phyloP scores from a whole-genome alignment of 1,140 invertebrate genomes.

The Zeugodacus cucurbitae region DNA sequence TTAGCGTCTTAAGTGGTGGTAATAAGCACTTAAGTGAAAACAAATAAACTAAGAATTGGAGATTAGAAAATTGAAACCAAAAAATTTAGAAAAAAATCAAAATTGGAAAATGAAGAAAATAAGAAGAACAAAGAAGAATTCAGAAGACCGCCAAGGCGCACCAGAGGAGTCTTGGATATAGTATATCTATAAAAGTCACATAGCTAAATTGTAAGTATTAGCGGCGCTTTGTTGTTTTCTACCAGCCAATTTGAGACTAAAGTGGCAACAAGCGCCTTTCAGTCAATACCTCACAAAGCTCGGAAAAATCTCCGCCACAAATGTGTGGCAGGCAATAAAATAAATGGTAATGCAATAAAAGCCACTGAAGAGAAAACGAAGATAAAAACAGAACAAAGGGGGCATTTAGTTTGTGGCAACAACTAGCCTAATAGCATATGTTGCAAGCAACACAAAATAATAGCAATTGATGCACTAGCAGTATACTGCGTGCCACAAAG shows the following conservation, averaged over 20 bases:
- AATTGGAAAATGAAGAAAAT: neutral
- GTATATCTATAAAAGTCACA: neutral
- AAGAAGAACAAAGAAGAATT: neutral
- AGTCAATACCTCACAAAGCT: neutral
- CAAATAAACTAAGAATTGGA: neutral
- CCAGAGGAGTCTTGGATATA: neutral
- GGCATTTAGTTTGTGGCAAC: neutral
- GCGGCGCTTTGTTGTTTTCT: neutral
- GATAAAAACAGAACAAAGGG: slow-evolving; percentile 12
- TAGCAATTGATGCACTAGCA: slow-evolving; percentile 23
- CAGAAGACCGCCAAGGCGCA: neutral
- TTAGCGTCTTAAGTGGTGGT: neutral
- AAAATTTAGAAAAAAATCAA: no score
- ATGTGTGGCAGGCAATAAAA: neutral
- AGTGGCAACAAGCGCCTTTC: neutral
- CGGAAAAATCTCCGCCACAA: neutral
- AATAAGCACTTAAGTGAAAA: neutral
- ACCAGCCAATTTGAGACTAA: neutral
- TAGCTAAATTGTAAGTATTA: neutral
- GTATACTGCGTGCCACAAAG: neutral
- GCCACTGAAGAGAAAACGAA: neutral
- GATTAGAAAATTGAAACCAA: neutral
- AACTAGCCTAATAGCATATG: neutral
- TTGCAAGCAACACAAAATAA: neutral
- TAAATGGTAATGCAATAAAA: slow-evolving; percentile 22